Evolutionary conservation across 2,797 vertebrate genomes (phyloP).

Genomic region (Dallia pectoralis): DNA sequence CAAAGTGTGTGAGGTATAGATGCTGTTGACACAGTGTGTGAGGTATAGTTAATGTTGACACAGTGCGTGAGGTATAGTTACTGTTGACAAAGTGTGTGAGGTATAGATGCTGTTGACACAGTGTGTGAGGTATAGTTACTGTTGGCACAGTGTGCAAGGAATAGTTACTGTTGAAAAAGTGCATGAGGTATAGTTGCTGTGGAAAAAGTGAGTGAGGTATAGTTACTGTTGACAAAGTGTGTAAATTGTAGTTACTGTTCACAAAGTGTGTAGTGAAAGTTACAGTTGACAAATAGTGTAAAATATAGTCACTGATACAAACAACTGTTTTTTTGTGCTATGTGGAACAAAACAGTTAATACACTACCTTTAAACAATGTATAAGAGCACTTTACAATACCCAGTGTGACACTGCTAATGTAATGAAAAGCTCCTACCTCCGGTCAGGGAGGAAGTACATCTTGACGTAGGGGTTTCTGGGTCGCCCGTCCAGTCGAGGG

Average conservation of each 20-base stretch:
- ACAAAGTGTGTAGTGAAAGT: neutral
- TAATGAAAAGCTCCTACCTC: conserved; percentile 72
- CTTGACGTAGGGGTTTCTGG: conserved; percentile 96
- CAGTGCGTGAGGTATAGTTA: no score
- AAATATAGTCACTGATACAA: neutral
- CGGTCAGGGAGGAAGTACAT: conserved; percentile 99
- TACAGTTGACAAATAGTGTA: neutral
- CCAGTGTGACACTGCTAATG: neutral
- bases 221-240: no score
- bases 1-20: no score
- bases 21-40: no score
- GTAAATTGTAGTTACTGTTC: neutral
- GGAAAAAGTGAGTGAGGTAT: no score
- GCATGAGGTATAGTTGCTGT: no score
- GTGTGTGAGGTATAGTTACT: no score
- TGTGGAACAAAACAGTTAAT: neutral
- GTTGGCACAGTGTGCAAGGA: no score
- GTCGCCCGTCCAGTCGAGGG: conserved; percentile 85
- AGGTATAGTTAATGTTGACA: no score
- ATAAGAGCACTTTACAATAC: neutral
- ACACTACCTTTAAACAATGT: neutral
- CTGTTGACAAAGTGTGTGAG: no score
- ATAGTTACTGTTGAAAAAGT: no score
- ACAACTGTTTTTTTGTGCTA: neutral
- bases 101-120: no score